A percentile compares a stretch with the other conserved stretches of the same genome.
Conservation (phyloP, 2,888 invertebrate species). For the Cetonia aurata region DNA sequence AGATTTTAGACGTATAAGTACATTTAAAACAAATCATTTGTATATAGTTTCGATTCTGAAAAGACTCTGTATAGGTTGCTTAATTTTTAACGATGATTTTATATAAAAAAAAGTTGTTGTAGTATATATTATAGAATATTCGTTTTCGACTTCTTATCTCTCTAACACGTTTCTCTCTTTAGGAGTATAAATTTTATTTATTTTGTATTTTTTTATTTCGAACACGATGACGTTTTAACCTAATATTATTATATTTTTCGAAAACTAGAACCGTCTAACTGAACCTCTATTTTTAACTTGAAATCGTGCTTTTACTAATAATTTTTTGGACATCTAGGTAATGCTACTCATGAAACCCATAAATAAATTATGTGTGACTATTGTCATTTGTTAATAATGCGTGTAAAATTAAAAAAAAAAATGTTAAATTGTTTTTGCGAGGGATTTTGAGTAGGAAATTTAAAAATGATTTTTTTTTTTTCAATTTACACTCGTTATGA, state of each 20-base stretch:
- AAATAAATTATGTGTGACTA: conserved; percentile 1
- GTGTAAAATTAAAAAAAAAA: conserved; percentile 9
- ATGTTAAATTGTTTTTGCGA: no score
- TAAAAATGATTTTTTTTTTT: conserved; percentile 4
- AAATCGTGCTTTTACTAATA: no score
- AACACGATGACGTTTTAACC: no score
- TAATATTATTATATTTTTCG: no score
- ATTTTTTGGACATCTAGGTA: no score
- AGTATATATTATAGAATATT: conserved; percentile 1
- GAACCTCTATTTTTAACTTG: no score
- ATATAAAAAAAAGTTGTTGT: conserved; percentile 30
- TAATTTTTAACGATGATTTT: conserved; percentile 34
- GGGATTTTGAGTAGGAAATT: no score
- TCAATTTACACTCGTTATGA: conserved; percentile 37
- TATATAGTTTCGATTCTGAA: conserved; percentile 28
- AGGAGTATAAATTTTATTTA: conserved; percentile 27
- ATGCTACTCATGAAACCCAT: no score
- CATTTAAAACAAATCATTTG: conserved; percentile 29
- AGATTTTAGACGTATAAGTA: conserved; percentile 15
- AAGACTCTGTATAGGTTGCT: conserved; percentile 31
- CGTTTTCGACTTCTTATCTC: conserved; percentile 1
- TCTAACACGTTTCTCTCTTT: conserved; percentile 4
- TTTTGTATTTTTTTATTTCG: conserved; percentile 2
- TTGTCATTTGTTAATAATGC: conserved; percentile 2
- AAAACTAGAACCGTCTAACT: no score